Base-by-base conservation (phyloP, 92 coral and sea anemone genomes). In the Heliopora coerulea region DNA sequence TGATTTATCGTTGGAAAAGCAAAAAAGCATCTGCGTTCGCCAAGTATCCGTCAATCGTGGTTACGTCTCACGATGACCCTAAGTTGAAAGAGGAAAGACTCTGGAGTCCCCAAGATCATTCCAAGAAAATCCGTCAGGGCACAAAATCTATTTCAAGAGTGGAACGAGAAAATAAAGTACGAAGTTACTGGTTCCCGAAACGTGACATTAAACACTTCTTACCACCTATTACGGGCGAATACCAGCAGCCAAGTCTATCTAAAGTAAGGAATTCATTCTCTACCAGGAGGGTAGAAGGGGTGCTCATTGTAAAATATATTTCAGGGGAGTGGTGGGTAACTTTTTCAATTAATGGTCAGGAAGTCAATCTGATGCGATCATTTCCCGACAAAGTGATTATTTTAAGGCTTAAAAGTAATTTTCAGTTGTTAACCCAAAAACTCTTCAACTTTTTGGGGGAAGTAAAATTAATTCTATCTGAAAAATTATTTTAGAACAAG, bases 141-240 rank as follows among this genome's bases (percentile, higher is more conserved):
- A 46, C 12, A 17, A 49, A 30, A 27, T 25, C 34, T 24, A 29
- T 14, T 7, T 8, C 54, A 23, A 46, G 41, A 67, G 58, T 13
- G 3, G 59, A 67, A 49, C 74, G 74, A 13, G 35, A 50, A 7
- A 32, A 70, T 17, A 52, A 54, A 21, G 12, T 42, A 1, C 56
- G 77, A 70, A 70, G 77, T 25, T 70, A 70, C 31, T 70, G 77
- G 77, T 70, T 70, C 35, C 77, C 77, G 54, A 70, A 70, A 34
- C 62, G 63, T 70, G 77, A 70, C 20, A 52, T 70, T 31, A 52
- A 58, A 70, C 77, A 46, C 31, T 70, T 70, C 29, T 39, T 70
- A 29, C 19, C 63, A 14, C 62, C 62, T 18, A 23, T 41, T n/a
- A 32, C 34, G 24, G 77, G 77, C 10, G 77, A 70, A 70, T 70